phyloP scores from a whole-genome alignment of 2,113 vertebrate species.

The Bubo bubo region DNA sequence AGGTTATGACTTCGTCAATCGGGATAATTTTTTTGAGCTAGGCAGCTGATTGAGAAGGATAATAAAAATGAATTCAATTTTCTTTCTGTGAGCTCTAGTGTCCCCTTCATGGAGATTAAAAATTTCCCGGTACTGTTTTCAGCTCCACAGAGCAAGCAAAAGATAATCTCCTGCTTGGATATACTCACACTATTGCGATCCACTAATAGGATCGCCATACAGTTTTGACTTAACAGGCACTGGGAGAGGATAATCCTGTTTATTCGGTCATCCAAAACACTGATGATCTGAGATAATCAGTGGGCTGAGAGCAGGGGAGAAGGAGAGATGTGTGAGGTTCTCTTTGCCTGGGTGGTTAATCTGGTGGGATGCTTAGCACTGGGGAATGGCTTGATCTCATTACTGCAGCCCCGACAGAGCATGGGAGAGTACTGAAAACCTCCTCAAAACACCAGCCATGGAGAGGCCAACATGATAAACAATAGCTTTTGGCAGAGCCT shows the following conservation, averaged over 20 bases:
- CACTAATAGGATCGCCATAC: constrained; percentile 50
- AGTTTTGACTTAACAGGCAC: constrained; percentile 44
- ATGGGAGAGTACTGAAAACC: neutral
- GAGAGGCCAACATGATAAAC: neutral
- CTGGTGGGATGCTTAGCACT: neutral
- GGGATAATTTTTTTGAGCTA: neutral
- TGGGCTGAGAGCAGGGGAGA: neutral
- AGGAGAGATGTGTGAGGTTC: neutral
- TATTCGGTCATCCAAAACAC: constrained; percentile 47
- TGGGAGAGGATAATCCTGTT: constrained; percentile 69
- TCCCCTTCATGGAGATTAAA: constrained; percentile 60
- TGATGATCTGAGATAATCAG: constrained; percentile 57
- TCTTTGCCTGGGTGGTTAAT: accelerated
- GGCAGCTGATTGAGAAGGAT: constrained; percentile 12
- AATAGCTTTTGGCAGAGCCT: neutral
- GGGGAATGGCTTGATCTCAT: neutral
- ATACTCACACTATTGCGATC: neutral
- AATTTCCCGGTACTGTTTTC: constrained; percentile 51
- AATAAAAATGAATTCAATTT: constrained; percentile 37
- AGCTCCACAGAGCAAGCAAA: constrained; percentile 30
- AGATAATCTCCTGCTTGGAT: constrained; percentile 57
- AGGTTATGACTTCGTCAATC: neutral
- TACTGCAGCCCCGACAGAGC: neutral
- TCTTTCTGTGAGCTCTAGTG: constrained; percentile 31
- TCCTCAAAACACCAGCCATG: neutral